Conservation (phyloP, 2,797 vertebrate species). For the Mergus octosetaceus region DNA sequence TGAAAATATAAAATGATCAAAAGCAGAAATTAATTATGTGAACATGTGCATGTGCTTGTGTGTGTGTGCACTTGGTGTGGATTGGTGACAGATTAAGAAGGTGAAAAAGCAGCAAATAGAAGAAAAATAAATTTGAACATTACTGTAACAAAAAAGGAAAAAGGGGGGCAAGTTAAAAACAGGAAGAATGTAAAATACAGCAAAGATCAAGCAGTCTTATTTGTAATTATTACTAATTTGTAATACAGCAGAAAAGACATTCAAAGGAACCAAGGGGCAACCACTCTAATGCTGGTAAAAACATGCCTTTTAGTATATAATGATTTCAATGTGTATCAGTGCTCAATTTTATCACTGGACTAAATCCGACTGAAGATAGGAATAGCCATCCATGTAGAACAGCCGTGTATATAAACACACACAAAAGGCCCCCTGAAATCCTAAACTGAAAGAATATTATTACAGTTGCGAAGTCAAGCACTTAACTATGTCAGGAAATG, state of each 20-base stretch:
- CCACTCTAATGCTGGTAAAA: background rate
- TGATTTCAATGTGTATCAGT: background rate
- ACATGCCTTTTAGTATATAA: background rate
- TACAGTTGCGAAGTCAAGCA: background rate
- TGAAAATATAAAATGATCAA: background rate
- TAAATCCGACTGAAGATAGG: background rate
- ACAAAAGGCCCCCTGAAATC: background rate
- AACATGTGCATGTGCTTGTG: background rate
- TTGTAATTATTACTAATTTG: background rate
- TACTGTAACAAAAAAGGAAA: background rate
- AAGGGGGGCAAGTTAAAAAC: background rate
- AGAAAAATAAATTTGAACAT: background rate
- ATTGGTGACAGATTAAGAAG: background rate
- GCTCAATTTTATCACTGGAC: background rate
- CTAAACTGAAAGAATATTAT: background rate
- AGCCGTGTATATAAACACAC: background rate
- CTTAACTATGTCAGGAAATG: background rate
- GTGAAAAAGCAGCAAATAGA: background rate
- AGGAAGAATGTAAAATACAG: background rate
- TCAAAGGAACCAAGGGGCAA: background rate
- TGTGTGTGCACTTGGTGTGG: background rate
- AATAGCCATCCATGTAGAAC: background rate
- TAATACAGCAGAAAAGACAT: background rate
- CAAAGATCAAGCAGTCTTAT: background rate
- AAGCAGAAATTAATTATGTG: background rate